Conservation (phyloP, 2,888 invertebrate species). For the Blastobasis adustella region DNA sequence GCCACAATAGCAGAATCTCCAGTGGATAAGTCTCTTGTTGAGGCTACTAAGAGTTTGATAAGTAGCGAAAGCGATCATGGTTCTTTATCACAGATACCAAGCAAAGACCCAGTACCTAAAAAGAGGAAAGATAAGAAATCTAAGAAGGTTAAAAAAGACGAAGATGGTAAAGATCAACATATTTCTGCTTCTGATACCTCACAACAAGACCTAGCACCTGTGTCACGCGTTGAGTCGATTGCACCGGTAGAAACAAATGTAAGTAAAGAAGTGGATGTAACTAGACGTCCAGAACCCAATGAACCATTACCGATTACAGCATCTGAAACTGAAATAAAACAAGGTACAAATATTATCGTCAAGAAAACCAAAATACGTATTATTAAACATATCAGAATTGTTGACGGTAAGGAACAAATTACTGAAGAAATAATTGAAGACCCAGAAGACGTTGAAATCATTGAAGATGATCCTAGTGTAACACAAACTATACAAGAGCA, state of each 20-base stretch:
- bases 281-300: conserved; percentile 2
- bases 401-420: conserved; percentile 88
- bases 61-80: conserved; percentile 31
- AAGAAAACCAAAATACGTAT: conserved; percentile 83
- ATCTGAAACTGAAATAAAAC: conserved; percentile 11
- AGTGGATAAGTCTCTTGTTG: conserved; percentile 7
- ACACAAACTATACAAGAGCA: conserved; percentile 38
- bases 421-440: conserved; percentile 90
- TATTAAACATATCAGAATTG: conserved; percentile 84
- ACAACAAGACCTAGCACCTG: too few species aligned
- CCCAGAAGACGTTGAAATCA: conserved; percentile 84
- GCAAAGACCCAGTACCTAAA: conserved; percentile 16
- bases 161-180: background rate
- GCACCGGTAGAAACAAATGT: background rate
- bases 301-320: background rate
- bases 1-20: background rate
- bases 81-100: conserved; percentile 4
- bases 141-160: background rate
- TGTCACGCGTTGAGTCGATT: background rate
- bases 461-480: conserved; percentile 74
- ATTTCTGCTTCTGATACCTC: too few species aligned
- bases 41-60: conserved; percentile 22
- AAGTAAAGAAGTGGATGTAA: conserved; percentile 11
- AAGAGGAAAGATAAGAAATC: conserved; percentile 10
- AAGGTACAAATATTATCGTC: conserved; percentile 36